Evolutionary conservation across 2,888 invertebrate genomes (phyloP).

Genomic region (Spodoptera exigua): DNA sequence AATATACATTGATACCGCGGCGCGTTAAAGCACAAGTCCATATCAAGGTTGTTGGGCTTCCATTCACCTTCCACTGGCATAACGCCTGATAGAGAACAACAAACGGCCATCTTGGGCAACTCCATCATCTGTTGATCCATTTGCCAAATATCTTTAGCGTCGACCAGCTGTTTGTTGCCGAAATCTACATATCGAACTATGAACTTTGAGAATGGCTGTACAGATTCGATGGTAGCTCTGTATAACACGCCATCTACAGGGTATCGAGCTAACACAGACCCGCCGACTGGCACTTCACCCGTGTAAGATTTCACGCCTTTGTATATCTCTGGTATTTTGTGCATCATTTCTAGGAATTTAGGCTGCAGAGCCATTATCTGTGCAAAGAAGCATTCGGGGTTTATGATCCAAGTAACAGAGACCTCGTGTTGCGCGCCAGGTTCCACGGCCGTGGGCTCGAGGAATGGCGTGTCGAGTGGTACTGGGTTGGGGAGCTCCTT

Average conservation of each 20-base stretch:
- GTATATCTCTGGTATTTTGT: conserved; percentile 92
- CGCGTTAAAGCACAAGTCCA: conserved; percentile 90
- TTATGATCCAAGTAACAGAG: conserved; percentile 93
- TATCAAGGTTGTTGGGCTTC: conserved; percentile 86
- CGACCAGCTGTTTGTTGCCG: conserved; percentile 92
- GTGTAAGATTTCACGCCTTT: conserved; percentile 83
- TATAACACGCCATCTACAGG: conserved; percentile 92
- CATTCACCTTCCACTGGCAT: conserved; percentile 89
- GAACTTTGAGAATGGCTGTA: conserved; percentile 89
- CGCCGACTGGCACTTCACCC: conserved; percentile 87
- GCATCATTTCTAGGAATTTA: conserved; percentile 92
- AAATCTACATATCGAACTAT: conserved; percentile 93
- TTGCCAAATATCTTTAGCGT: conserved; percentile 91
- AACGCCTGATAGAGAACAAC: conserved; percentile 91
- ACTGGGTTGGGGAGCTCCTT: conserved; percentile 83
- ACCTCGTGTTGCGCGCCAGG: conserved; percentile 89
- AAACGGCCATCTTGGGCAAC: conserved; percentile 92
- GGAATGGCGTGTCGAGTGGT: conserved; percentile 84
- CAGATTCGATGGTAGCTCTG: conserved; percentile 91
- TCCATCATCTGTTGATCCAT: conserved; percentile 91
- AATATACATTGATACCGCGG: conserved; percentile 90
- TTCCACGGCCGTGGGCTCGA: conserved; percentile 79
- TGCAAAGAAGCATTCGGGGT: conserved; percentile 92
- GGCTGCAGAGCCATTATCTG: conserved; percentile 86
- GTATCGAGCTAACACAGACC: conserved; percentile 92